A percentile compares a stretch with the other conserved stretches of the same genome.
Conservation (phyloP, 2,113 vertebrate genomes). For the Lota lota region DNA sequence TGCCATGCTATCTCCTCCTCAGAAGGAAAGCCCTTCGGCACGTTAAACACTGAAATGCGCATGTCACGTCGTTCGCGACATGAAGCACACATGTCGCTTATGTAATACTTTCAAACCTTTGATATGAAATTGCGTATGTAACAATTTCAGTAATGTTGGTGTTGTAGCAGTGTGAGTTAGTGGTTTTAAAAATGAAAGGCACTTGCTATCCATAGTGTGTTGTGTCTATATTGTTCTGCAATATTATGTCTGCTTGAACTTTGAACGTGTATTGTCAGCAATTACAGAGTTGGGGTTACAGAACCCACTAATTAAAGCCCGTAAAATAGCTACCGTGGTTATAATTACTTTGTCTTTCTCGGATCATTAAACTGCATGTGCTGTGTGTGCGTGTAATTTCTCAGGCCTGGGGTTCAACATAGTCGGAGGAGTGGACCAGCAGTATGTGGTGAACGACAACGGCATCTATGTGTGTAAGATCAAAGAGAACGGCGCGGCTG, state of each 20-base stretch:
- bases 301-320: neutral
- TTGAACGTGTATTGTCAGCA: constrained; percentile 32
- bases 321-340: neutral
- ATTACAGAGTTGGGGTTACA: neutral
- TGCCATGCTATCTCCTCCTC: too few species aligned
- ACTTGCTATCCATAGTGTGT: too few species aligned
- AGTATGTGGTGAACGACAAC: constrained; percentile 81
- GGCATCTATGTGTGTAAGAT: constrained; percentile 94
- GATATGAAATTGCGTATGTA: too few species aligned
- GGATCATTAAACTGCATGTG: neutral
- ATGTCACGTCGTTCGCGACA: too few species aligned
- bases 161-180: too few species aligned
- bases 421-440: constrained; percentile 91
- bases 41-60: too few species aligned
- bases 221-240: neutral
- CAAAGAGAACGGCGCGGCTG: constrained; percentile 90
- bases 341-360: neutral
- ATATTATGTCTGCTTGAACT: constrained; percentile 21
- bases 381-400: constrained; percentile 18
- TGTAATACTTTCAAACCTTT: too few species aligned
- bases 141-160: too few species aligned
- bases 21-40: too few species aligned
- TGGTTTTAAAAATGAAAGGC: neutral
- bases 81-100: too few species aligned
- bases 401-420: constrained; percentile 97